Evolutionary conservation across 2,113 vertebrate genomes (phyloP).

Genomic region (Lasiurus borealis): DNA sequence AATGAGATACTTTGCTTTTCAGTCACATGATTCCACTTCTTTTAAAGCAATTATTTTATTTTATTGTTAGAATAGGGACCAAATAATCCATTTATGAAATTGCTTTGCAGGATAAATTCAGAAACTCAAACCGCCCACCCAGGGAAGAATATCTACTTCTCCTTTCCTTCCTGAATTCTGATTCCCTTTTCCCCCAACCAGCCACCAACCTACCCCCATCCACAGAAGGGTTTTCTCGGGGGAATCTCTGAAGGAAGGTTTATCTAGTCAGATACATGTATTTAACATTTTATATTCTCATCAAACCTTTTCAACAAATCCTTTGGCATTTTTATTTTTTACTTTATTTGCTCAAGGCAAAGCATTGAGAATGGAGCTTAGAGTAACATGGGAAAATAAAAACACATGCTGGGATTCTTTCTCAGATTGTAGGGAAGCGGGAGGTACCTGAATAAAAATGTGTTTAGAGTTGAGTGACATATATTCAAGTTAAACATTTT

Average conservation of each 20-base stretch:
- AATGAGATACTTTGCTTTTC: not conserved
- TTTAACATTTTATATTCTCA: not conserved
- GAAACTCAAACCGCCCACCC: not conserved
- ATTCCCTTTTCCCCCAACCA: not conserved
- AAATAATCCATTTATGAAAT: constrained; percentile 37
- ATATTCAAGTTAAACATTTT: not conserved
- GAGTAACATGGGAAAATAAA: not conserved
- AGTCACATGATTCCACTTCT: not conserved
- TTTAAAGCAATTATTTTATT: not conserved
- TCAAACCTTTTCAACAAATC: not conserved
- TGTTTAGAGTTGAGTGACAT: not conserved
- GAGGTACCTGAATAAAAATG: not conserved
- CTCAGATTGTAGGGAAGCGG: not conserved
- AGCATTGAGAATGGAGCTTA: not conserved
- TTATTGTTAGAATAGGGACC: not conserved
- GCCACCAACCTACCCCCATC: too few species aligned
- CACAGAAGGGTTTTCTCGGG: not conserved
- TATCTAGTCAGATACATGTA: not conserved
- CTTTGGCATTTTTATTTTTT: not conserved
- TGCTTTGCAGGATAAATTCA: not conserved
- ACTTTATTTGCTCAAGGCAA: not conserved
- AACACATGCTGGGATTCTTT: not conserved
- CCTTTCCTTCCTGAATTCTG: not conserved
- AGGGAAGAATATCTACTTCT: not conserved
- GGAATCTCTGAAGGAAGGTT: not conserved